phyloP scores from a whole-genome alignment of 2,797 vertebrate genomes.

The Mastacembelus armatus region DNA sequence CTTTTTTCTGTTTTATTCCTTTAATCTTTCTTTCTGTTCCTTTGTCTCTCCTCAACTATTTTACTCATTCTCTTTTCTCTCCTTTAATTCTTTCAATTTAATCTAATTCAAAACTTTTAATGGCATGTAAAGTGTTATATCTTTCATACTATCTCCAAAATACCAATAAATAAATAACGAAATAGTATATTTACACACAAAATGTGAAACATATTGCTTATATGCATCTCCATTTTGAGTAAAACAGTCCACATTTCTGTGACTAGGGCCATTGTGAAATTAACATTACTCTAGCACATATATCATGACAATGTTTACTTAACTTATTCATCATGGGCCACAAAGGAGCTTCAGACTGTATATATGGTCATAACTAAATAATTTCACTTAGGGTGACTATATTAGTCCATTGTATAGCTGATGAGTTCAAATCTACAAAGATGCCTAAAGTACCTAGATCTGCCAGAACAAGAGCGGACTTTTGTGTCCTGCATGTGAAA shows the following conservation, averaged over 20 bases:
- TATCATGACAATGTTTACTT: constrained; percentile 27
- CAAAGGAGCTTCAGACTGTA: not conserved
- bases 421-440: too few species aligned
- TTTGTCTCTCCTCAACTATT: constrained; percentile 24
- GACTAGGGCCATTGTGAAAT: constrained; percentile 12
- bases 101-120: constrained; percentile 30
- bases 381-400: too few species aligned
- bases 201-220: constrained; percentile 27
- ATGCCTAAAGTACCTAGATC: too few species aligned
- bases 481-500: too few species aligned
- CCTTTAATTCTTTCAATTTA: constrained; percentile 12
- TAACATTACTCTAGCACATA: constrained; percentile 32
- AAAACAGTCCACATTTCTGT: constrained; percentile 31
- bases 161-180: too few species aligned
- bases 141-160: too few species aligned
- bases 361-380: not conserved
- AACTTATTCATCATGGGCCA: not conserved
- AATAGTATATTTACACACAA: constrained; percentile 30
- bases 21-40: constrained; percentile 40
- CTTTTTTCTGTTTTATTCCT: constrained; percentile 18
- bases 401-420: too few species aligned
- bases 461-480: too few species aligned
- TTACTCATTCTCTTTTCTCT: constrained; percentile 1
- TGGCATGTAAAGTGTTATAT: too few species aligned
- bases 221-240: constrained; percentile 44